Percentiles rank a stretch among this genome's conserved stretches.
These are phyloP conservation scores for Mormyrus hasselquistii DNA, from an alignment of 2,797 vertebrate genomes.

Conservation along the genomic window DNA sequence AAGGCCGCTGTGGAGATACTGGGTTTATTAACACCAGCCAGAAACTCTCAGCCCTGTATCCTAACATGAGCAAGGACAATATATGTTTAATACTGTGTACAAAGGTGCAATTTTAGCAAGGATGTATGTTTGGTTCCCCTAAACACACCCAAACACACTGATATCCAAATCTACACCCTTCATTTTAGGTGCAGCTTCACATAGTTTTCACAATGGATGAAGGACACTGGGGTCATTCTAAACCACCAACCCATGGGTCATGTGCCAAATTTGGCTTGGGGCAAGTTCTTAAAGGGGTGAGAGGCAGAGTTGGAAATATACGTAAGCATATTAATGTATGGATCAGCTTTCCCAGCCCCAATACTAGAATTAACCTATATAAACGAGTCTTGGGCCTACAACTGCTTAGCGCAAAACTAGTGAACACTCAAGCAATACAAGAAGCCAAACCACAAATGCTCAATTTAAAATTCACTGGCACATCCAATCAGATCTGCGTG, in stretches of 20 bases:
- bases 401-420: too few species aligned
- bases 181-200: background rate
- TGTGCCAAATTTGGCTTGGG: background rate
- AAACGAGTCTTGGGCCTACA: too few species aligned
- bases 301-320: too few species aligned
- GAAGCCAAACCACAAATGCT: background rate
- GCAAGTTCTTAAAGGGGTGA: background rate
- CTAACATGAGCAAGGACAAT: slow-evolving; percentile 41
- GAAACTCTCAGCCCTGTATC: slow-evolving; percentile 39
- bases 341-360: too few species aligned
- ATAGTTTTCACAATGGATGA: background rate
- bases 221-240: background rate
- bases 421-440: background rate
- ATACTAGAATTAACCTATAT: too few species aligned
- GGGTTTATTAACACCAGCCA: slow-evolving; percentile 42
- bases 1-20: slow-evolving; percentile 36
- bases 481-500: background rate
- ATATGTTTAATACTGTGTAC: slow-evolving; percentile 51
- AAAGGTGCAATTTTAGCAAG: slow-evolving; percentile 41
- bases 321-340: too few species aligned
- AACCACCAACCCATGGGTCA: too few species aligned
- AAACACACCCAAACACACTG: background rate
- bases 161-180: background rate
- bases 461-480: background rate
- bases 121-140: background rate